Evolutionary conservation across 2,888 invertebrate genomes (phyloP).

Genomic region (Anodontia alba): DNA sequence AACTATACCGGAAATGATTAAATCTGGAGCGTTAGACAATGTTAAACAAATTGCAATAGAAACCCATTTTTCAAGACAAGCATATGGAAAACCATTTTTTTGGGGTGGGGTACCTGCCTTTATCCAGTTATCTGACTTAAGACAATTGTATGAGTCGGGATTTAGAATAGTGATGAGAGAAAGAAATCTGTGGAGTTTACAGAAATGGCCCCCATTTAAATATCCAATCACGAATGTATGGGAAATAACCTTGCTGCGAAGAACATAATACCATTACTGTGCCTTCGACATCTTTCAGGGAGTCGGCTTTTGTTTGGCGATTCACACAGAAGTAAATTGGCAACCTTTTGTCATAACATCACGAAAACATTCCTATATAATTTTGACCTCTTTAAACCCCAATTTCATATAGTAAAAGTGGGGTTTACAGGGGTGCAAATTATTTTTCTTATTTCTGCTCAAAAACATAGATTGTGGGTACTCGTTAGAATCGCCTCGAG

Average conservation of each 20-base stretch:
- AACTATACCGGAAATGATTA: constrained; percentile 53
- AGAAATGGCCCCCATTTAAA: constrained; percentile 36
- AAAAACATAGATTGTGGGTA: too few relatives aligned
- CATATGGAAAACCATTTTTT: background rate
- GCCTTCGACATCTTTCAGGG: too few relatives aligned
- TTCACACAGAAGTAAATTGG: too few relatives aligned
- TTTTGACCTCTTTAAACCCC: too few relatives aligned
- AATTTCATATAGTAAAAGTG: too few relatives aligned
- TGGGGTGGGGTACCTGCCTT: constrained; percentile 29
- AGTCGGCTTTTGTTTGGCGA: too few relatives aligned
- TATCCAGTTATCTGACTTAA: constrained; percentile 27
- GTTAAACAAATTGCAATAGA: constrained; percentile 58
- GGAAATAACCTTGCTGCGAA: constrained; percentile 27
- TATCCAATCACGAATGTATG: constrained; percentile 43
- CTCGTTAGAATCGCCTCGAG: too few relatives aligned
- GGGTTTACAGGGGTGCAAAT: too few relatives aligned
- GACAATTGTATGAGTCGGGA: constrained; percentile 48
- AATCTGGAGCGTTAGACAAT: constrained; percentile 44
- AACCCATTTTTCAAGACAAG: constrained; percentile 38
- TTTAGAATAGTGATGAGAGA: constrained; percentile 56
- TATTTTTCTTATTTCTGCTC: too few relatives aligned
- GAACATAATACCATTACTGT: too few relatives aligned
- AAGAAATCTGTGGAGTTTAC: constrained; percentile 44
- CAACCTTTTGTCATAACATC: too few relatives aligned
- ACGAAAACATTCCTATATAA: too few relatives aligned